Evolutionary conservation across 2,888 invertebrate genomes (phyloP).

Genomic region (Scaptodrosophila latifasciaeformis): DNA sequence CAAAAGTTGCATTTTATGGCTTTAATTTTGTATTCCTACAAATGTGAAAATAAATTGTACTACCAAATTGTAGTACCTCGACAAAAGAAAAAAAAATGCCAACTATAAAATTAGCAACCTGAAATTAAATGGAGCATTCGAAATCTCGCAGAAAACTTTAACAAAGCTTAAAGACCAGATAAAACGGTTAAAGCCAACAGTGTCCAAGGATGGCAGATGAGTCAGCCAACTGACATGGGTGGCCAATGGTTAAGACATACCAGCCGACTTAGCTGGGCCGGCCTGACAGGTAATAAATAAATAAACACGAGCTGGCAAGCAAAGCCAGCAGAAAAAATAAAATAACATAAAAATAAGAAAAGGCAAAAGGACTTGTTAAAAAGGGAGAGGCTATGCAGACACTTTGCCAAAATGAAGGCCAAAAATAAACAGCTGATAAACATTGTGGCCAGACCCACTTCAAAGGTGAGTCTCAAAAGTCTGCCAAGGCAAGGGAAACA

Average conservation of each 20-base stretch:
- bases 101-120: conserved; percentile 21
- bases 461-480: conserved; percentile 34
- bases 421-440: not conserved
- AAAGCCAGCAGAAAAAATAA: conserved; percentile 11
- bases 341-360: not conserved
- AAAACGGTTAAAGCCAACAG: conserved; percentile 2
- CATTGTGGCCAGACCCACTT: conserved; percentile 28
- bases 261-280: conserved; percentile 17
- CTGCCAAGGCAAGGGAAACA: too few relatives aligned
- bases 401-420: not conserved
- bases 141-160: not conserved
- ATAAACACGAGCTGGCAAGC: conserved; percentile 22
- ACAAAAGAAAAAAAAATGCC: too few relatives aligned
- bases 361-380: too few relatives aligned
- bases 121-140: not conserved
- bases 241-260: conserved; percentile 7
- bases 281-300: conserved; percentile 39
- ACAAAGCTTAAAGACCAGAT: conserved; percentile 8
- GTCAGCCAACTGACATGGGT: conserved; percentile 25
- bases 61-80: conserved; percentile 23
- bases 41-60: conserved; percentile 11
- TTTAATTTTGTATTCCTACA: conserved; percentile 37
- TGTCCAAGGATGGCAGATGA: too few relatives aligned
- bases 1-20: conserved; percentile 38
- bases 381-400: too few relatives aligned